Conservation (phyloP, 2,888 invertebrate species). For the Eulithis testata region DNA sequence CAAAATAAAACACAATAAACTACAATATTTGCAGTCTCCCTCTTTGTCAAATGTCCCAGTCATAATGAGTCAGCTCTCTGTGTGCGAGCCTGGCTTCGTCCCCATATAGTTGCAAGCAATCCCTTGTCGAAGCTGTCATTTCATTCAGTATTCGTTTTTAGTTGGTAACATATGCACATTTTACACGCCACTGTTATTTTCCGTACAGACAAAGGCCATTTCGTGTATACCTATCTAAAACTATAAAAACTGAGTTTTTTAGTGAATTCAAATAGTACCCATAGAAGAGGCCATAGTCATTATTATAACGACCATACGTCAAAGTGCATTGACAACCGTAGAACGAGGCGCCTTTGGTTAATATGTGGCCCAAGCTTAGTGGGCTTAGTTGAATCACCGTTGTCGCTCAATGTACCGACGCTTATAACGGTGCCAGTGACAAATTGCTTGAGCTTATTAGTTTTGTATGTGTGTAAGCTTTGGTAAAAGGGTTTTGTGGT, state of each 20-base stretch:
- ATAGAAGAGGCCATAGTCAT: too few relatives aligned
- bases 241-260: too few relatives aligned
- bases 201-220: too few relatives aligned
- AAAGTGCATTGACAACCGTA: not conserved
- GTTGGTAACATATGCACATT: too few relatives aligned
- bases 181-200: too few relatives aligned
- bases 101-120: slow-evolving; percentile 1
- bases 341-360: not conserved
- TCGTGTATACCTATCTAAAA: too few relatives aligned
- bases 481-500: slow-evolving; percentile 13
- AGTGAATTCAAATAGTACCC: too few relatives aligned
- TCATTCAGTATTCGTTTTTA: too few relatives aligned
- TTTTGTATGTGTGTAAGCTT: slow-evolving; percentile 17
- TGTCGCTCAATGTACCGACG: slow-evolving; percentile 35
- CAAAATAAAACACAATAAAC: slow-evolving; percentile 28
- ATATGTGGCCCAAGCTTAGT: slow-evolving; percentile 33
- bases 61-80: slow-evolving; percentile 36
- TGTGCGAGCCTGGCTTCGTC: slow-evolving; percentile 2
- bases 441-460: slow-evolving; percentile 37
- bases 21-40: slow-evolving; percentile 33
- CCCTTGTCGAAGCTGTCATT: not conserved
- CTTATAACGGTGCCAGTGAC: slow-evolving; percentile 24
- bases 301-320: too few relatives aligned
- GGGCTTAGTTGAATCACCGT: slow-evolving; percentile 33
- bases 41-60: slow-evolving; percentile 24